Base-by-base conservation (phyloP, 1,140 invertebrate species). In the Cyrtorhinus lividipennis region DNA sequence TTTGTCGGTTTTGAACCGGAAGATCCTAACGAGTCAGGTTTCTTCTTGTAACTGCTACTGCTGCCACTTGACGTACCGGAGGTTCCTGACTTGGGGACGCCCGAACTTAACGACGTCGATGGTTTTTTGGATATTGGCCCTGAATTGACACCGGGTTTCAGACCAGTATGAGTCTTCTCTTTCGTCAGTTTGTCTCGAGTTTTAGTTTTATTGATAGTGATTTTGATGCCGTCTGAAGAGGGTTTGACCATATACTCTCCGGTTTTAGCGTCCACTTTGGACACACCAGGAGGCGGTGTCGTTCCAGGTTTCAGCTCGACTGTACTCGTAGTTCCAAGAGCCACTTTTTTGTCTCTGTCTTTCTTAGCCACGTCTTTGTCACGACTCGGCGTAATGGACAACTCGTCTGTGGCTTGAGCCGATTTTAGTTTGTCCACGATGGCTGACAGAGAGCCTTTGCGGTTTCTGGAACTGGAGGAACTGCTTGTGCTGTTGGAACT, bases 181-280 rank as follows among this genome's bases (percentile, higher is more conserved):
- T 75, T 70, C n/a, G n/a, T n/a, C 65, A 70, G 62, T 53, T 53
- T 53, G 75, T 85, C 85, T n/a, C 80, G 83, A 62, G 83, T 78
- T 67, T 70, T 71, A 0, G 88, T 88, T 76, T 92, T 92, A 69
- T 91, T 92, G 8, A 92, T 90, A 0, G 88, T 93, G 12, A 93
- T 81, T 72, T 92, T 93, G 73, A 92, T 87, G 0, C 88, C 89
- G 69, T 90, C 88, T 1, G 83, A 84, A 66, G 86, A 88, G 27
- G 83, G 83, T 68, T 90, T 90, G 0, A 90, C 85, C 81, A 89
- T 90, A 67, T 92, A 93, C 67, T 92, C 89, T 0, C 82, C 81
- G 1, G 77, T 74, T 74, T 88, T 88, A 56, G 73, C 77, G 61
- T 83, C 82, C 48, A 53, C 48, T 53, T 53, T 53, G 18, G 20